Evolutionary conservation across 2,888 invertebrate species (phyloP).

Genomic region (Thymelicus acteon): DNA sequence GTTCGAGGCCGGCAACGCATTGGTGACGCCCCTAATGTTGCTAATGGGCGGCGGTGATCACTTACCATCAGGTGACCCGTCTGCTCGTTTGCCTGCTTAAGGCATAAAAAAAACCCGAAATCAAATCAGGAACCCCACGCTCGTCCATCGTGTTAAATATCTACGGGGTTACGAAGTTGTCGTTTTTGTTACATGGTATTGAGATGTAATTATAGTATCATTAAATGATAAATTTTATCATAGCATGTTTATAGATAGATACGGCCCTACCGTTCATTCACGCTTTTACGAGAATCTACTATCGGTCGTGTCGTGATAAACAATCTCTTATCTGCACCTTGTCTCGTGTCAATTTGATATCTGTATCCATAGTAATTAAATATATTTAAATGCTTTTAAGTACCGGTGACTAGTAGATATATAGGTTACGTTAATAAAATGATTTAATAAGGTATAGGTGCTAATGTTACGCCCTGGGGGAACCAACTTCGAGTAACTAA

Average conservation of each 20-base stretch:
- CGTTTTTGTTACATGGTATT: slow-evolving; percentile 11
- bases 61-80: no score
- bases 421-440: background rate
- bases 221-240: slow-evolving; percentile 13
- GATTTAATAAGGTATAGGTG: background rate
- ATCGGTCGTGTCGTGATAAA: slow-evolving; percentile 24
- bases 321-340: slow-evolving; percentile 19
- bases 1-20: no score
- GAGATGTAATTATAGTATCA: slow-evolving; percentile 29
- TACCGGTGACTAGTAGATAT: background rate
- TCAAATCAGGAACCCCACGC: no score
- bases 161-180: background rate
- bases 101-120: no score
- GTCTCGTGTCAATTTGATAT: slow-evolving; percentile 11
- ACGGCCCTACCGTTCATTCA: slow-evolving; percentile 26
- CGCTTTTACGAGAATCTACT: slow-evolving; percentile 17
- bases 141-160: background rate
- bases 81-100: no score
- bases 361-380: slow-evolving; percentile 19
- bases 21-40: no score
- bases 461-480: background rate
- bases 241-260: slow-evolving; percentile 11
- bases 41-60: no score
- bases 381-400: background rate
- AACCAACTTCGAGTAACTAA: background rate